phyloP scores from a whole-genome alignment of 2,797 vertebrate genomes.

The Acridotheres tristis region DNA sequence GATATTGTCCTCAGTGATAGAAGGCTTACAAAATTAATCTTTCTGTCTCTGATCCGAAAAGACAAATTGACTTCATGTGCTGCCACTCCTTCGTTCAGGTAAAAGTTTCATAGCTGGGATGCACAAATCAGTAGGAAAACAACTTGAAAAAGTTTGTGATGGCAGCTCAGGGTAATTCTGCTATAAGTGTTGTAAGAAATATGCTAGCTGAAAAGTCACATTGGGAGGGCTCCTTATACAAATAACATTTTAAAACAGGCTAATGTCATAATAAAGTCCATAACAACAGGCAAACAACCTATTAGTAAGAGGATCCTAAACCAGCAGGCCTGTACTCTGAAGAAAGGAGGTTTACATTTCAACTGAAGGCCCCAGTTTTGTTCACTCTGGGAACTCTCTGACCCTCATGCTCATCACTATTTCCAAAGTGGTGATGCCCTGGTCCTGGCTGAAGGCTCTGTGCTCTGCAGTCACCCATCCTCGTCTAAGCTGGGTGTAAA shows the following conservation, averaged over 20 bases:
- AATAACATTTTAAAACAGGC: slow-evolving; percentile 63
- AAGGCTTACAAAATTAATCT: neutral
- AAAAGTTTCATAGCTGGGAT: slow-evolving; percentile 8
- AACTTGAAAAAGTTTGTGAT: slow-evolving; percentile 35
- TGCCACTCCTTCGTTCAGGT: neutral
- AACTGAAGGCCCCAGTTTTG: neutral
- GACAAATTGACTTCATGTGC: neutral
- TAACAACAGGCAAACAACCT: slow-evolving; percentile 49
- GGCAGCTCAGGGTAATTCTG: slow-evolving; percentile 63
- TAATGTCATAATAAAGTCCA: slow-evolving; percentile 45
- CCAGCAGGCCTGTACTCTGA: neutral
- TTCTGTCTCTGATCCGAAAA: neutral
- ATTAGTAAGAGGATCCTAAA: slow-evolving; percentile 11
- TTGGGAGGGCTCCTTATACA: slow-evolving; percentile 60
- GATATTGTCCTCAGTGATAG: neutral
- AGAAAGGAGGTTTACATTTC: neutral
- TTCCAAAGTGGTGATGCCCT: neutral
- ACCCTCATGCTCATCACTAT: neutral
- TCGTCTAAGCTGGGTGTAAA: neutral
- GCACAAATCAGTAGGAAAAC: neutral
- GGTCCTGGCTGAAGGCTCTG: neutral
- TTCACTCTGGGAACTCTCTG: neutral
- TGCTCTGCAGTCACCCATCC: neutral
- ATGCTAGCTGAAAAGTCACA: slow-evolving; percentile 9
- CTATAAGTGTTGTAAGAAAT: slow-evolving; percentile 42